phyloP scores from a whole-genome alignment of 2,113 vertebrate species.

The Bos javanicus region DNA sequence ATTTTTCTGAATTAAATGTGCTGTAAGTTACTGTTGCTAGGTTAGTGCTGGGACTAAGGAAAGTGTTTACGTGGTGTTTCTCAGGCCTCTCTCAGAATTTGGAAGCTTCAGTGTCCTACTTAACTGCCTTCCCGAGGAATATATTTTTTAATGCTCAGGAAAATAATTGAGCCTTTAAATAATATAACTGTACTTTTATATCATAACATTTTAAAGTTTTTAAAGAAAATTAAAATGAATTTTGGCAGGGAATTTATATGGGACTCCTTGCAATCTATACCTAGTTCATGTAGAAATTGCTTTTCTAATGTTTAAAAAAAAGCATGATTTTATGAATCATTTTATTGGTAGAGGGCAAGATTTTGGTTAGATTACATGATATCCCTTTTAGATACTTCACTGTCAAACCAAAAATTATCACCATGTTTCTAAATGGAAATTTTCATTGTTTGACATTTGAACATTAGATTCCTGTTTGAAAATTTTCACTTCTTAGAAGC shows the following conservation, averaged over 20 bases:
- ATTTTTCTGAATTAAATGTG: not conserved
- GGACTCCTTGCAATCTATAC: not conserved
- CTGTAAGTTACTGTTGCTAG: conserved; percentile 2
- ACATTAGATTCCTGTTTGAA: not conserved
- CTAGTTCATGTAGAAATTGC: not conserved
- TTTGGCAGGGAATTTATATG: not conserved
- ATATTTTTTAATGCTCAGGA: not conserved
- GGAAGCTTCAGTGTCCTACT: not conserved
- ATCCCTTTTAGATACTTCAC: not conserved
- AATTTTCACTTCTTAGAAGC: accelerated
- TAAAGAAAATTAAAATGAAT: not conserved
- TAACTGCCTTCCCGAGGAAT: not conserved
- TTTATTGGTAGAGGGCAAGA: not conserved
- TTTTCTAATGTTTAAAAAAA: not conserved
- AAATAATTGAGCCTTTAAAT: not conserved
- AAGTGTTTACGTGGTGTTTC: not conserved
- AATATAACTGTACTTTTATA: not conserved
- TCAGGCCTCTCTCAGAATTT: not conserved
- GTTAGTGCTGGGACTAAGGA: not conserved
- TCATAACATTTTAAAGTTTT: not conserved
- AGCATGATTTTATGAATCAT: not conserved
- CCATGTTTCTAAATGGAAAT: not conserved
- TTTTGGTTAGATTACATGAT: not conserved
- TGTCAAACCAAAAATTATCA: not conserved
- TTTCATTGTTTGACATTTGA: not conserved